phyloP scores from a whole-genome alignment of 2,888 invertebrate genomes.

The Yponomeuta plumbellus region DNA sequence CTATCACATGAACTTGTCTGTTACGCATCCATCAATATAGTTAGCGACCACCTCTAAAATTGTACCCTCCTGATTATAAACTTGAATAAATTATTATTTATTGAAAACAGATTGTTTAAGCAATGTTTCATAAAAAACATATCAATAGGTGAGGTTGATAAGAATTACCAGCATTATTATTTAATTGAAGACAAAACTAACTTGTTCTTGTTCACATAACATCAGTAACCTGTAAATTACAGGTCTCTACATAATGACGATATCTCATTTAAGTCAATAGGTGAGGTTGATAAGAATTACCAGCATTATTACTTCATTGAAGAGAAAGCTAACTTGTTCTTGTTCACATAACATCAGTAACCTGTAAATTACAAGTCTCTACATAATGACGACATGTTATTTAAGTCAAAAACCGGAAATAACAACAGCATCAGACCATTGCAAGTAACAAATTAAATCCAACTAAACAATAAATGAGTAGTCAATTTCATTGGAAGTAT shows the following conservation, averaged over 20 bases:
- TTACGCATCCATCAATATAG: background rate
- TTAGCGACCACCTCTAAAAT: background rate
- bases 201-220: too few species aligned
- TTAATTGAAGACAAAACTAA: too few species aligned
- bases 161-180: too few species aligned
- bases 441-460: slow-evolving; percentile 8
- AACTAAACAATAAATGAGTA: slow-evolving; percentile 7
- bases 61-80: too few species aligned
- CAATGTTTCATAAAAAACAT: too few species aligned
- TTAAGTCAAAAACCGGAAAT: background rate
- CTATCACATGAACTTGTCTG: background rate
- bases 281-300: too few species aligned
- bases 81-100: too few species aligned
- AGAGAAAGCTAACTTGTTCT: too few species aligned
- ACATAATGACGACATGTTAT: background rate
- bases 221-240: background rate
- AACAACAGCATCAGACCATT: background rate
- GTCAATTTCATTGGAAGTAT: background rate
- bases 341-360: too few species aligned
- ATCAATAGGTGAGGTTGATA: too few species aligned
- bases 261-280: background rate
- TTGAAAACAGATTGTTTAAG: too few species aligned
- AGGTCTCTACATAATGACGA: background rate
- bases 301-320: too few species aligned
- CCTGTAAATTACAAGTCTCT: background rate